Base-by-base conservation (phyloP, 2,888 invertebrate genomes). In the Drosophila cognata region DNA sequence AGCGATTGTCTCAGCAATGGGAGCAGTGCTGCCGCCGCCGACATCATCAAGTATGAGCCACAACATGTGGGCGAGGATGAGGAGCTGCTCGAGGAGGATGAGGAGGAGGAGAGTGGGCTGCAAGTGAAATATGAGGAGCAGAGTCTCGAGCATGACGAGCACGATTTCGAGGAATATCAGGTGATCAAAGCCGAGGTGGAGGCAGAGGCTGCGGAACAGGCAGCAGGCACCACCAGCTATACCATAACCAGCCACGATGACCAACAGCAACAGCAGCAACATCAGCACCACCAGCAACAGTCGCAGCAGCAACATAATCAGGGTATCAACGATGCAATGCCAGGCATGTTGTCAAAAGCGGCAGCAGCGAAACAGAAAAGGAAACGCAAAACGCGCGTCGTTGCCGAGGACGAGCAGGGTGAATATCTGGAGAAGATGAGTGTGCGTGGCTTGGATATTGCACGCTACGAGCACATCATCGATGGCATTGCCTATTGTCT, bases 341-440 rank as follows among this genome's bases (percentile, higher is more conserved):
- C 84, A 7, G 77, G 73, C 5, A 71, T 70, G 74, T 68, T 77
- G 46, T 75, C 86, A 11, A 82, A 86, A 48, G 73, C 82, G 55
- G 71, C 82, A 21, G 89, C 89, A 6, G 81, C 86, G 29, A 92
- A 92, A 52, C 93, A 92, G 65, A 92, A 92, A 61, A 87, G 92
- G 18, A 92, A 92, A 67, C 92, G 92, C 31, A 92, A 92, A 63
- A 88, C 93, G 46, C 92, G 92, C 38, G 79, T 91, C 38, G 86
- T 92, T 38, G 89, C 91, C 36, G 92, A 92, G 28, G 92, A 92
- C 35, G 92, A 92, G 66, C 93, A 92, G 79, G 93, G 93, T 55
- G 92, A 92, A 65, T 92, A 92, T 63, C 82, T 92, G 63, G 93
- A 92, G 68, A 92, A 92, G 84, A 92, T 92, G 92, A 92, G 93